These are phyloP conservation scores for Dicrurus megarhynchus DNA, from an alignment of 2,113 vertebrate species.

Conservation along the genomic window DNA sequence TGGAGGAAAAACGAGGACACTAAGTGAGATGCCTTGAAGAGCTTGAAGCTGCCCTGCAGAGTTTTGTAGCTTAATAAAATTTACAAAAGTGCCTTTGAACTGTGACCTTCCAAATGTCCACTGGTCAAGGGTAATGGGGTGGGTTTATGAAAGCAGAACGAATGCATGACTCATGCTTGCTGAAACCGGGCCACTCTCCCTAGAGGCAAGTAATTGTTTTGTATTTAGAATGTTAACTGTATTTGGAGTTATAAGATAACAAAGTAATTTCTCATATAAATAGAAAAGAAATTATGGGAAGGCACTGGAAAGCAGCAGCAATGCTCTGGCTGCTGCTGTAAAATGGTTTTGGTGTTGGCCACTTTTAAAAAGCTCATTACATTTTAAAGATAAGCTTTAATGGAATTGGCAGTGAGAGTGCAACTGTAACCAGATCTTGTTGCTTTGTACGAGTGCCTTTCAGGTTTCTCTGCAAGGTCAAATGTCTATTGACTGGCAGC, in stretches of 20 bases:
- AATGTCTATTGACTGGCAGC: constrained; percentile 21
- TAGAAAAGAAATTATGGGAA: not conserved
- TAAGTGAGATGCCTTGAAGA: not conserved
- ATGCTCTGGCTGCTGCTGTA: constrained; percentile 6
- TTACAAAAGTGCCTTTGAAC: not conserved
- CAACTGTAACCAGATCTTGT: constrained; percentile 14
- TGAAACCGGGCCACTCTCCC: not conserved
- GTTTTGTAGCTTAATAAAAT: not conserved
- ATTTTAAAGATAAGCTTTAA: constrained; percentile 48
- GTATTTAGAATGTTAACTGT: not conserved
- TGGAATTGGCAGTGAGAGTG: not conserved
- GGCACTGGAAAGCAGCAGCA: not conserved
- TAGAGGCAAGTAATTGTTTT: not conserved
- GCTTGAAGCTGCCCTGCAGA: not conserved
- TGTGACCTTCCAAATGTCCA: not conserved
- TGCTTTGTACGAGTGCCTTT: constrained; percentile 36
- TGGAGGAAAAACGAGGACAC: not conserved
- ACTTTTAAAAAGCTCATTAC: constrained; percentile 2
- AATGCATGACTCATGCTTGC: not conserved
- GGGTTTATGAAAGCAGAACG: not conserved
- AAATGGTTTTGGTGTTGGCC: not conserved
- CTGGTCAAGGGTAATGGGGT: not conserved
- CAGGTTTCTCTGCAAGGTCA: constrained; percentile 34
- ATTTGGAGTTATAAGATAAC: not conserved
- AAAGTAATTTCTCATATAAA: not conserved